phyloP scores from a whole-genome alignment of 2,888 invertebrate genomes.

The Rhagium mordax region DNA sequence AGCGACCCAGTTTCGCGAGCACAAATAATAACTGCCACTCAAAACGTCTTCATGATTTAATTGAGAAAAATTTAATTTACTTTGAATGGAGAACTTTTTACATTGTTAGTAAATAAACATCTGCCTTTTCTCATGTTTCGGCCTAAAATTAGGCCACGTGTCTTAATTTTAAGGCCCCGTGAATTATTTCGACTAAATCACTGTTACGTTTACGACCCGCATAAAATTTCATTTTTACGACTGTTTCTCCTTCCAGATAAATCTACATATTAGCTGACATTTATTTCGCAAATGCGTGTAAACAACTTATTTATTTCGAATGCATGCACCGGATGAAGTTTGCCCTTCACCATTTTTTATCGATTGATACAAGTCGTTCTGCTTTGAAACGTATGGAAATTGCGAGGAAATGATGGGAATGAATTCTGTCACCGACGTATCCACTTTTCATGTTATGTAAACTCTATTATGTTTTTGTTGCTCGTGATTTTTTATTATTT shows the following conservation, averaged over 20 bases:
- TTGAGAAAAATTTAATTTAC: no score
- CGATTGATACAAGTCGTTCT: neutral
- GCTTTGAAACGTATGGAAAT: neutral
- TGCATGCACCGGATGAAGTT: neutral
- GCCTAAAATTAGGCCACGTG: neutral
- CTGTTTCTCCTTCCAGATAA: neutral
- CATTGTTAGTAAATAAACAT: constrained; percentile 47
- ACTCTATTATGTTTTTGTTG: constrained; percentile 9
- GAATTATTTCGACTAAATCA: constrained; percentile 3
- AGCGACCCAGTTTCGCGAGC: no score
- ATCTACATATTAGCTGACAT: constrained; percentile 8
- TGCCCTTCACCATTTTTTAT: constrained; percentile 1
- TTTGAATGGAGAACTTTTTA: no score
- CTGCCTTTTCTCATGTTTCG: neutral
- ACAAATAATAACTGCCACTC: no score
- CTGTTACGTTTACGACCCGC: neutral
- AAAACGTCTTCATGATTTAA: no score
- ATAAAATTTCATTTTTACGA: constrained; percentile 14
- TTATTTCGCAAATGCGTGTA: constrained; percentile 13
- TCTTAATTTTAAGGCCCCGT: constrained; percentile 4
- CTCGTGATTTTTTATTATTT: constrained; percentile 11
- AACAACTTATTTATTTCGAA: constrained; percentile 13
- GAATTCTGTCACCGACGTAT: constrained; percentile 21
- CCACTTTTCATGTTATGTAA: constrained; percentile 11
- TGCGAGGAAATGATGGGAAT: constrained; percentile 15